These are phyloP conservation scores for Ctenopoma kingsleyae DNA, from an alignment of 2,797 vertebrate species.

Conservation along the genomic window DNA sequence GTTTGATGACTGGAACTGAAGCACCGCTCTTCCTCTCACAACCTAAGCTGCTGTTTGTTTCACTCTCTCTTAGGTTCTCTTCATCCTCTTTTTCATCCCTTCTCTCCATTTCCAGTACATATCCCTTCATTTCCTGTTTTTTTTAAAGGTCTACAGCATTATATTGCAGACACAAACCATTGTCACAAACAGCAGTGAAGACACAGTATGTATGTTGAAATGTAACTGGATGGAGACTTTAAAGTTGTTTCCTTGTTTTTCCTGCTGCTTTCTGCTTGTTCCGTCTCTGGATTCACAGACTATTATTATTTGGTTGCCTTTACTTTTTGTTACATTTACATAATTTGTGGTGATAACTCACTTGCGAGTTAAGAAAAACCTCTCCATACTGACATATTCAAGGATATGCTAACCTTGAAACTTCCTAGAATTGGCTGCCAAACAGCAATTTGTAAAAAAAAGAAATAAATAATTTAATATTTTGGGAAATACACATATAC, in stretches of 20 bases:
- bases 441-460: background rate
- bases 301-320: background rate
- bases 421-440: background rate
- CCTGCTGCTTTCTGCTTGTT: constrained; percentile 4
- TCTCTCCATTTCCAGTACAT: constrained; percentile 17
- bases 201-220: constrained; percentile 11
- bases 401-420: constrained; percentile 10
- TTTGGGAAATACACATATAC: background rate
- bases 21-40: constrained; percentile 32
- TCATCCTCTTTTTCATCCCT: background rate
- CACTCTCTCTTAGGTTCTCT: constrained; percentile 16
- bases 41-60: constrained; percentile 27
- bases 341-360: background rate
- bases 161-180: constrained; percentile 47
- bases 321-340: background rate
- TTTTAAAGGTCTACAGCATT: constrained; percentile 16
- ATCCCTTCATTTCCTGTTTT: constrained; percentile 35
- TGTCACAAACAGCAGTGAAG: constrained; percentile 19
- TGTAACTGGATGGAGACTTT: constrained; percentile 1
- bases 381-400: background rate
- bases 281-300: background rate
- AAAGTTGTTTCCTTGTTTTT: background rate
- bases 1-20: constrained; percentile 47
- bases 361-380: background rate
- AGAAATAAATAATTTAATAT: background rate